Conservation (phyloP, 1,140 invertebrate species). For the Drosophila parabipectinata region DNA sequence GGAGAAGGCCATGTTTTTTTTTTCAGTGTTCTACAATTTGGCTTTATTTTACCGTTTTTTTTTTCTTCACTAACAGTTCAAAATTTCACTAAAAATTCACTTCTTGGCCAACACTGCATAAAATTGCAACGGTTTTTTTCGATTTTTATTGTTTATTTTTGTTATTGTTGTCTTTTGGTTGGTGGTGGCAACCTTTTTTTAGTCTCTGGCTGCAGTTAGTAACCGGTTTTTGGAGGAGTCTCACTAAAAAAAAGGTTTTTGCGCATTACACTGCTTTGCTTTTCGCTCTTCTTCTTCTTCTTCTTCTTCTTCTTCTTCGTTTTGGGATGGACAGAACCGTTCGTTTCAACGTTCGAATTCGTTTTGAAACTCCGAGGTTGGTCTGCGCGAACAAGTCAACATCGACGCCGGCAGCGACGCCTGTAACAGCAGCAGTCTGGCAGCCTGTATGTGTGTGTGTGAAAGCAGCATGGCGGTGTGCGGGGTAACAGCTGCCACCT, state of each 20-base stretch:
- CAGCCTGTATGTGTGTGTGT: not conserved
- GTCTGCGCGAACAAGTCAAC: slow-evolving; percentile 40
- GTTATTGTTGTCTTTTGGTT: slow-evolving; percentile 7
- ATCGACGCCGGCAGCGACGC: slow-evolving; percentile 46
- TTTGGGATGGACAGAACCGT: slow-evolving; percentile 60
- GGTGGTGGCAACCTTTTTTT: slow-evolving; percentile 18
- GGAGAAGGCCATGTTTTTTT: slow-evolving; percentile 69
- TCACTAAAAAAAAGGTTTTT: slow-evolving; percentile 24
- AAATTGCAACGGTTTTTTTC: slow-evolving; percentile 46
- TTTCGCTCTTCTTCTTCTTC: slow-evolving; percentile 29
- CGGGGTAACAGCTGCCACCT: slow-evolving; percentile 41
- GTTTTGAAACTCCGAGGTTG: slow-evolving; percentile 59
- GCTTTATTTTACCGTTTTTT: slow-evolving; percentile 32
- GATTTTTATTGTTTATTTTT: slow-evolving; percentile 11
- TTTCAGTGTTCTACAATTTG: slow-evolving; percentile 1
- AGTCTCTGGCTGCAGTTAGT: slow-evolving; percentile 48
- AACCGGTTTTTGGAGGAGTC: slow-evolving; percentile 35
- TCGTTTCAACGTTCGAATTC: slow-evolving; percentile 76
- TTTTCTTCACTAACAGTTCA: not conserved
- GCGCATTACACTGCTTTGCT: slow-evolving; percentile 31
- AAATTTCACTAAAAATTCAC: not conserved
- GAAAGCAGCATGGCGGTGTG: slow-evolving; percentile 13
- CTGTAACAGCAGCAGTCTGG: slow-evolving; percentile 29
- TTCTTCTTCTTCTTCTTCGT: too few relatives aligned
- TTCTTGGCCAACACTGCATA: slow-evolving; percentile 25